Percentiles rank a stretch among this genome's conserved stretches.
Evolutionary conservation across 2,797 vertebrate genomes (phyloP).

Genomic region (Botia kubotai): DNA sequence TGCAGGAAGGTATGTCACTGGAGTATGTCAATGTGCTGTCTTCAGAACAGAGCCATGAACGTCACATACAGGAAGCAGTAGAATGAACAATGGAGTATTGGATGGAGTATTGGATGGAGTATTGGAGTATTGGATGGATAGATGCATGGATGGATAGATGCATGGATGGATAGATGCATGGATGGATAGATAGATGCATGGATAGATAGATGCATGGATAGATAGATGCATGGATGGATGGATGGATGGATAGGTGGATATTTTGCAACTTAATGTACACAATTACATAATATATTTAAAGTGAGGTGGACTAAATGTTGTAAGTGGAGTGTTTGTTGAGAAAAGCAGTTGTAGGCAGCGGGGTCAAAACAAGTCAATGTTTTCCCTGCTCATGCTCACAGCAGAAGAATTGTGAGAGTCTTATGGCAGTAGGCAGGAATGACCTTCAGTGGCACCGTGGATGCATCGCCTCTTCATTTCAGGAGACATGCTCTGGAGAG

Average conservation of each 20-base stretch:
- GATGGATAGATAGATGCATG: no score
- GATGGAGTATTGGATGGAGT: not conserved
- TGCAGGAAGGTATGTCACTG: conserved; percentile 93
- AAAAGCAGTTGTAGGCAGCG: conserved; percentile 28
- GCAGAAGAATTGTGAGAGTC: conserved; percentile 15
- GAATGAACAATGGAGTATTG: no score
- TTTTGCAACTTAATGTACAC: not conserved
- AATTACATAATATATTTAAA: not conserved
- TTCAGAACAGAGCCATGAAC: not conserved
- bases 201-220: no score
- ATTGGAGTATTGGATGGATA: not conserved
- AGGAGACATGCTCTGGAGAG: conserved; percentile 40
- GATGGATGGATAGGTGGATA: not conserved
- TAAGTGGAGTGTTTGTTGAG: conserved; percentile 21
- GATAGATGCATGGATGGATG: no score
- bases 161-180: no score
- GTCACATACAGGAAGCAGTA: not conserved
- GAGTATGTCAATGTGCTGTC: conserved; percentile 5
- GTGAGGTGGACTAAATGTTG: conserved; percentile 1
- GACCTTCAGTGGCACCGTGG: conserved; percentile 48
- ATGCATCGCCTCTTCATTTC: conserved; percentile 38
- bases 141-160: not conserved
- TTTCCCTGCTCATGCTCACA: conserved; percentile 5
- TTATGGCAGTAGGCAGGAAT: conserved; percentile 47
- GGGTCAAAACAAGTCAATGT: conserved; percentile 48